Conservation (phyloP, 92 coral and sea anemone species). For the Epizoanthus fatuus region DNA sequence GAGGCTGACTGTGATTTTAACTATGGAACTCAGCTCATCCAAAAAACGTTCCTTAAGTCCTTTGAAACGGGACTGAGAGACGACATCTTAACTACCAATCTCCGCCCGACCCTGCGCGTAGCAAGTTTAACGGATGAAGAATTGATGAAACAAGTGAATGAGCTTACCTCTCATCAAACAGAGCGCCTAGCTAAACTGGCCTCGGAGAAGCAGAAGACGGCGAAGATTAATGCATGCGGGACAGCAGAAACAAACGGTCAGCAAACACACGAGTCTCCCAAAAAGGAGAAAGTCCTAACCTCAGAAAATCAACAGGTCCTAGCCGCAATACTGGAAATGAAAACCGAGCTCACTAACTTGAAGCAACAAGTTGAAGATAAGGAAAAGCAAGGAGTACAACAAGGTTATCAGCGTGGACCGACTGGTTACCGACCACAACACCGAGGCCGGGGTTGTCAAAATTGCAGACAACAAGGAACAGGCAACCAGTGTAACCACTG, state of each 20-base stretch:
- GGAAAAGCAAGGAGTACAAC: neutral
- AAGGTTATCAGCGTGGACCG: constrained; percentile 20
- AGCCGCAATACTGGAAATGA: constrained; percentile 57
- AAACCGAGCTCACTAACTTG: constrained; percentile 59
- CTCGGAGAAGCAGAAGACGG: constrained; percentile 34
- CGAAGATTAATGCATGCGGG: constrained; percentile 51
- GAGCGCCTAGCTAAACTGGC: constrained; percentile 66
- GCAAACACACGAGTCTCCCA: constrained; percentile 9
- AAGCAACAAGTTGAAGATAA: constrained; percentile 53
- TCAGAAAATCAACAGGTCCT: constrained; percentile 55
- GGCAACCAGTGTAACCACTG: too few species aligned
- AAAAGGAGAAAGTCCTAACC: constrained; percentile 8
- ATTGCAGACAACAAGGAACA: too few species aligned
- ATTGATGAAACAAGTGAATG: constrained; percentile 69
- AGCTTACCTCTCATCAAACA: constrained; percentile 69
- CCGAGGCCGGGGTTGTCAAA: constrained; percentile 33
- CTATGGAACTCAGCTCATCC: constrained; percentile 68
- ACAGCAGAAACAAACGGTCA: neutral
- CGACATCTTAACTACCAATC: constrained; percentile 49
- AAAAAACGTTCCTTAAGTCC: constrained; percentile 64
- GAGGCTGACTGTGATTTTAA: constrained; percentile 77
- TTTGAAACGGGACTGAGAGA: constrained; percentile 72
- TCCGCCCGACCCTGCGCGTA: constrained; percentile 28
- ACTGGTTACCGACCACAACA: constrained; percentile 17
- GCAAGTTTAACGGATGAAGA: constrained; percentile 43